Conservation (phyloP, 1,140 invertebrate species). For the Micrasema longulum region DNA sequence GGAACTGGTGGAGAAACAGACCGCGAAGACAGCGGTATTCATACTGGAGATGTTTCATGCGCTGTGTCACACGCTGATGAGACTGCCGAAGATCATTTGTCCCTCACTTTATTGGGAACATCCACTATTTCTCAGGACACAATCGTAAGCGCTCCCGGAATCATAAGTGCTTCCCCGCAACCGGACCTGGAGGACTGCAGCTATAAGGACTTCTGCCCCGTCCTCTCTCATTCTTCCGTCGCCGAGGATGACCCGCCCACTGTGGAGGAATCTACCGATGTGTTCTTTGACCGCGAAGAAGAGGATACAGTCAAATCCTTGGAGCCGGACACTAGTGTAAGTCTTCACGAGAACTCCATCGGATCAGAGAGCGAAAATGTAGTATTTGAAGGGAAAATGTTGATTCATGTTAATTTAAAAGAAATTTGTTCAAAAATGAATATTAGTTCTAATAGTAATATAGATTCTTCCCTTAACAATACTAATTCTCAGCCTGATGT, state of each 20-base stretch:
- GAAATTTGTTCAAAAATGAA: slow-evolving; percentile 65
- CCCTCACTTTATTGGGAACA: slow-evolving; percentile 35
- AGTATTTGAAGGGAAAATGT: slow-evolving; percentile 68
- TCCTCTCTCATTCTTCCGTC: slow-evolving; percentile 60
- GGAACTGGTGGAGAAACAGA: slow-evolving; percentile 74
- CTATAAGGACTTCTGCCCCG: slow-evolving; percentile 63
- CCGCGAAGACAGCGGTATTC: slow-evolving; percentile 84
- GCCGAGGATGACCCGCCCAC: slow-evolving; percentile 61
- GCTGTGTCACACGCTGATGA: slow-evolving; percentile 80
- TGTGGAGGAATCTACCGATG: slow-evolving; percentile 64
- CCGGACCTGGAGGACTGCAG: slow-evolving; percentile 60
- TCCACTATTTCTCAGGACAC: slow-evolving; percentile 46
- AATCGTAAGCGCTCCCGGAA: slow-evolving; percentile 27
- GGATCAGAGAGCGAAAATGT: slow-evolving; percentile 67
- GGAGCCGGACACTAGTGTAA: slow-evolving; percentile 69
- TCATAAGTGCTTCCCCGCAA: slow-evolving; percentile 38
- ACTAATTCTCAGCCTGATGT: slow-evolving; percentile 40
- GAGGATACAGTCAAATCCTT: slow-evolving; percentile 67
- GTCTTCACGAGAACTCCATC: slow-evolving; percentile 64
- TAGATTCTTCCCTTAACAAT: slow-evolving; percentile 46
- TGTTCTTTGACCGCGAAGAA: slow-evolving; percentile 64
- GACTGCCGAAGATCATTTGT: slow-evolving; percentile 63
- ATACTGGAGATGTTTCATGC: slow-evolving; percentile 82
- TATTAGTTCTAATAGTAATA: slow-evolving; percentile 43
- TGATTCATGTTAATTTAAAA: slow-evolving; percentile 68